A percentile compares a stretch with the other conserved stretches of the same genome.
phyloP scores from a whole-genome alignment of 2,797 vertebrate species.

The Sebastes itinus region DNA sequence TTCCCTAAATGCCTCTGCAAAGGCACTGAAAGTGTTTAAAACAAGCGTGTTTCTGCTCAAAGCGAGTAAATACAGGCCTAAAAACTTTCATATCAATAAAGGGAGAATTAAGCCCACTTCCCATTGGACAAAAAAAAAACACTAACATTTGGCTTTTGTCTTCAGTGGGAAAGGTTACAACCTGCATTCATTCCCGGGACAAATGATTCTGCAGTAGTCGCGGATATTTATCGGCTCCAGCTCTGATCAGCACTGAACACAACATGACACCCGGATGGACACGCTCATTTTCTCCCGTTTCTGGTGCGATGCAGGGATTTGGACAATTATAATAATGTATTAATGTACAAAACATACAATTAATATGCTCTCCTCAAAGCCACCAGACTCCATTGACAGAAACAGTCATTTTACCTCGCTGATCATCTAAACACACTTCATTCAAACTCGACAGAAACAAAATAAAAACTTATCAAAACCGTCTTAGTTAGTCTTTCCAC shows the following conservation, averaged over 20 bases:
- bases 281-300: not conserved
- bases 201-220: not conserved
- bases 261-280: not conserved
- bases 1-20: not conserved
- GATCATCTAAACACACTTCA: not conserved
- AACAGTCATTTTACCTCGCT: not conserved
- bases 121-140: rapidly evolving
- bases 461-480: not conserved
- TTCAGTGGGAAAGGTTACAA: not conserved
- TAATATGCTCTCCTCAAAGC: not conserved
- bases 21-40: not conserved
- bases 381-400: not conserved
- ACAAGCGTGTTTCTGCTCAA: not conserved
- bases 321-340: not conserved
- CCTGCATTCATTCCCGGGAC: not conserved
- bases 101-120: not conserved
- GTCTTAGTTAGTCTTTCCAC: too few species aligned
- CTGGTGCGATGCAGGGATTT: not conserved
- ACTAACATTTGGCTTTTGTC: not conserved
- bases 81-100: not conserved
- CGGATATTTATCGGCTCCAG: not conserved
- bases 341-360: not conserved
- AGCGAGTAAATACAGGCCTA: not conserved
- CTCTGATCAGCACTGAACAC: not conserved
- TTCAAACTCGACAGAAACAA: too few species aligned